Evolutionary conservation across 23 tunicate genomes (phyloP), one percentile per base, ranked within the genome.

Genomic region (Trididemnum miniatum): DNA sequence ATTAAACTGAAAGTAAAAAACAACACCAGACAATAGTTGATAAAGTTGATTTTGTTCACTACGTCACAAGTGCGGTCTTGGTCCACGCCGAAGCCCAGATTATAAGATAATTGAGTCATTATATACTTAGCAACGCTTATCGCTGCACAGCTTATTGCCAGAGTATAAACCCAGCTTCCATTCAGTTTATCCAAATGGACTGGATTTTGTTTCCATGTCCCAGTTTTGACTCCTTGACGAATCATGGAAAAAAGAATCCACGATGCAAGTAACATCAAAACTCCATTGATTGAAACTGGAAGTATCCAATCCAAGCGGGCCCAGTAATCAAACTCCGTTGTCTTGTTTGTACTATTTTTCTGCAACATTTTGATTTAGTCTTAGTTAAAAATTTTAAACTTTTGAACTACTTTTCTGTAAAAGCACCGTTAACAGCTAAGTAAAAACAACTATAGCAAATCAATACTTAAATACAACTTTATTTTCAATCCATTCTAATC

Each of bases 31-130:
- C 69, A 44, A 49, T 88, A 88, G 31, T 31, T 38, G 18, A 40
- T 64, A 54, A 73, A 85, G 22, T 54, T 24, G 15, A 83, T 64
- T 34, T 88, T 87, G 76, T 34, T 62, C n/a, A 83, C 85, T 12
- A 76, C 65, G 75, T 88, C 87, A 52, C 92, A 88, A 67, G 34
- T 51, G 23, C n/a, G 2, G n/a, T 52, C 40, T 29, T 35, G 20
- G 34, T 71, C 60, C 9, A 28, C 54, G 15, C 71, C 59, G 23
- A 0, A 51, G 15, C 75, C 83, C 12, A 65, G 54, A 83, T 83
- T 73, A 54, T 82, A 82, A 28, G 80, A 34, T 0, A 82, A 33
- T 31, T 81, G 86, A 76, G 40, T 65, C 23, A 63, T n/a, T 0
- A 88, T 28, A 29, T 27, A 65, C 1, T 85, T 49, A 34, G 79